Base-by-base conservation (phyloP, 2,888 invertebrate species). In the Amblyjoppa fuscipennis region DNA sequence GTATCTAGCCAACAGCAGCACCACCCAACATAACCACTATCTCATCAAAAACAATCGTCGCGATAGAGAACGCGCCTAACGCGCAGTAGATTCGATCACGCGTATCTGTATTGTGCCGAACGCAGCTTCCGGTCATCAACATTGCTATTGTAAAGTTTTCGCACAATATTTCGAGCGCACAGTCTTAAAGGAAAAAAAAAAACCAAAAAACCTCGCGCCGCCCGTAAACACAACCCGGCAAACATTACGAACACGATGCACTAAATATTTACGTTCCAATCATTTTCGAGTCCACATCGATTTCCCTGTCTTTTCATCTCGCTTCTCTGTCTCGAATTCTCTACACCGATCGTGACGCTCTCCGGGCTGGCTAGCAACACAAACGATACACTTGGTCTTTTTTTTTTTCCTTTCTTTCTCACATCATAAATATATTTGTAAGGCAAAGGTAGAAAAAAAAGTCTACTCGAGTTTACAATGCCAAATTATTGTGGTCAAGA, bases 1-100 rank as follows among this genome's bases (percentile, higher is more conserved):
- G 82, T 80, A 81, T 71, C 45, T 51, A 68, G 51, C 71, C 69
- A 59, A 66, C 77, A 74, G 83, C 85, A 83, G 85, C 85, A 82
- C 79, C 82, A 73, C 51, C 73, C 73, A 68, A 56, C 66, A 76
- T 73, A 85, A 83, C 61, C 68, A 34, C 53, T 80, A 80, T 73
- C 68, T 61, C 69, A 81, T 74, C 59, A 16, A 80, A 68, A 80
- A 73, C 66, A 74, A 81, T 74, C 66, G 69, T 41, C 68, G 31
- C 20, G 20, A 20, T 20, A 76, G 64, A 61, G 41, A 41, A 11
- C 34, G 56, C 59, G 25, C 7, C 31, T 64, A 51, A 49, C n/a
- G 38, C 49, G 81, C 16, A 79, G 49, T 20, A 79, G 49, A 31
- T 68, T 3, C 70, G 25, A 66, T 45, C 49, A 56, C 20, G 74